Base-by-base conservation (phyloP, 2,888 invertebrate species). In the Aporophyla lueneburgensis region DNA sequence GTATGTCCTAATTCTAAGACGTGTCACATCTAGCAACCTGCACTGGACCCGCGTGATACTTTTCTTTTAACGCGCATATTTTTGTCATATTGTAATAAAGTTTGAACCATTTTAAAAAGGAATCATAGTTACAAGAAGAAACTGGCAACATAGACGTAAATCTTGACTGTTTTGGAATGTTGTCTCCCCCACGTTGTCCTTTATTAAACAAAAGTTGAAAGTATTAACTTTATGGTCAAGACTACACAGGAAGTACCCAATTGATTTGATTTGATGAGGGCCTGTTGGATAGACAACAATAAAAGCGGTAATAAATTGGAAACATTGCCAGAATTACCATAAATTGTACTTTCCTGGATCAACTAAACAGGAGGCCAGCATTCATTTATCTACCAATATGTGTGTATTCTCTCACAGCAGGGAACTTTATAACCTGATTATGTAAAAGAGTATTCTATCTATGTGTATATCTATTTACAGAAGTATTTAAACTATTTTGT, bases 251-350 rank as follows among this genome's bases (percentile, higher is more conserved):
- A 83, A 72, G 69, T 59, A 53, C 4, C 74, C 81, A 84, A 77
- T 83, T 83, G 69, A 78, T 82, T 67, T 71, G 56, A 80, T 84
- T 66, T 74, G 21, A 62, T 78, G 78, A 71, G 62, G 73, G 71
- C 49, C 33, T 24, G 49, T 54, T 43, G 16, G 43, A 61, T 69
- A 66, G 74, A 43, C 71, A 56, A 69, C 58, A 65, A 83, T 80
- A 73, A 83, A 81, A 63, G 21, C 74, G 24, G 51, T 58, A 33
- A 67, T 84, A 72, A 78, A 73, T 81, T 59, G 82, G 63, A 80
- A 71, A 67, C 67, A 71, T 71, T 81, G 43, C 24, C 61, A 10
- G 62, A 83, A 84, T 73, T 72, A 75, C 33, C 59, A 70, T 71
- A 71, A 74, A 81, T 73, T 68, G 21, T 61, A 54, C 56, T 71